These are phyloP conservation scores for Erebia palarica DNA, from an alignment of 2,888 invertebrate genomes.

Conservation along the genomic window DNA sequence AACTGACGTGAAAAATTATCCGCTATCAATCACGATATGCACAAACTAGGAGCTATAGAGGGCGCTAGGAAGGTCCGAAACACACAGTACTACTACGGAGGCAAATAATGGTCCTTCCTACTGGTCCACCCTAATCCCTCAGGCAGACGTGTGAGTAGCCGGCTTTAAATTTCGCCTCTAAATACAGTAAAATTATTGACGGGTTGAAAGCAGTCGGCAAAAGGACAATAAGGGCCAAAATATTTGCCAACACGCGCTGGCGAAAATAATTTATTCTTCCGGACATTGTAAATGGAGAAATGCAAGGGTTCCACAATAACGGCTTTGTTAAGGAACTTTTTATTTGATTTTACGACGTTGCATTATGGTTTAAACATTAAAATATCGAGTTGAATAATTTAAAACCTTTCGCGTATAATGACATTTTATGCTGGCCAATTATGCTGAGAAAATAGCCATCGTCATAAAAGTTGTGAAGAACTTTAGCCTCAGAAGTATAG, in stretches of 20 bases:
- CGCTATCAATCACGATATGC: no score
- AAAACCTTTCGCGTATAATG: constrained; percentile 25
- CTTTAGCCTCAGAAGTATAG: background rate
- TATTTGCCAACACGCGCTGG: constrained; percentile 63
- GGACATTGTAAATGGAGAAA: constrained; percentile 66
- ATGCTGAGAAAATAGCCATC: background rate
- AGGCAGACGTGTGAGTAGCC: no score
- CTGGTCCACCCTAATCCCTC: no score
- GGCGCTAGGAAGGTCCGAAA: no score
- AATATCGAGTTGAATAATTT: constrained; percentile 29
- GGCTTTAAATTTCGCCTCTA: constrained; percentile 29
- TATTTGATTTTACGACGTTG: constrained; percentile 59
- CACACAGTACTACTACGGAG: no score
- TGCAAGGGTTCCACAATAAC: constrained; percentile 74
- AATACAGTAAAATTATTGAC: constrained; percentile 55
- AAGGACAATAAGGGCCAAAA: constrained; percentile 58
- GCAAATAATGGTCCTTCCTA: no score
- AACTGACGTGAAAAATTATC: no score
- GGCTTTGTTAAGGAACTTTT: constrained; percentile 63
- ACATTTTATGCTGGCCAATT: constrained; percentile 21
- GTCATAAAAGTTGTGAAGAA: background rate
- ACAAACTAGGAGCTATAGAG: no score
- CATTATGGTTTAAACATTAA: constrained; percentile 56
- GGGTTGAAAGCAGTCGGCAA: constrained; percentile 60
- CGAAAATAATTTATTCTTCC: constrained; percentile 40